Evolutionary conservation across 2,797 vertebrate genomes (phyloP).

Genomic region (Babyrousa celebensis): DNA sequence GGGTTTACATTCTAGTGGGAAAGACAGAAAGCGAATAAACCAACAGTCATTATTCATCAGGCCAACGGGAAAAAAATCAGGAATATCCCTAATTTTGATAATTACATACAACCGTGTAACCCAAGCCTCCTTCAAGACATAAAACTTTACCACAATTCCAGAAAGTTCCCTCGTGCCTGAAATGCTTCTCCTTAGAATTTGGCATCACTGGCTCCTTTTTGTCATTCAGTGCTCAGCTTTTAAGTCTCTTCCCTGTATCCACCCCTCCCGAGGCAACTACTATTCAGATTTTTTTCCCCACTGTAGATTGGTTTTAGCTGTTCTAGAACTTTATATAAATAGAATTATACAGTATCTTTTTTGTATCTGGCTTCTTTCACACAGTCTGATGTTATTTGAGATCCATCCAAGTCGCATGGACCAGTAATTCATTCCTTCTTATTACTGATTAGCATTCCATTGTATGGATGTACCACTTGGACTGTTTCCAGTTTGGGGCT

Average conservation of each 20-base stretch:
- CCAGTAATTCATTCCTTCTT: background rate
- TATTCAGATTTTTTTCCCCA: background rate
- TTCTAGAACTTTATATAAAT: background rate
- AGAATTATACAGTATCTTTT: background rate
- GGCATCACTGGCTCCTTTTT: slow-evolving; percentile 12
- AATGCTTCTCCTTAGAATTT: background rate
- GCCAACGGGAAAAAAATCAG: background rate
- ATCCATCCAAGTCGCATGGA: background rate
- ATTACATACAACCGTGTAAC: background rate
- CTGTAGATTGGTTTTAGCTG: background rate
- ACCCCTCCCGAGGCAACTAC: background rate
- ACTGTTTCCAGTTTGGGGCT: background rate
- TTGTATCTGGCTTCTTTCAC: background rate
- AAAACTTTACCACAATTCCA: background rate
- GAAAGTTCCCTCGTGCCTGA: background rate
- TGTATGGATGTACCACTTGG: background rate
- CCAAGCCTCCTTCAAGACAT: background rate
- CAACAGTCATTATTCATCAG: background rate
- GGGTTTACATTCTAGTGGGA: background rate
- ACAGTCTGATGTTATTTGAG: background rate
- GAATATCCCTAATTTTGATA: background rate
- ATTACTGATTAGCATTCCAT: background rate
- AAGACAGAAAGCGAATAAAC: background rate
- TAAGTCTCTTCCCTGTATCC: background rate
- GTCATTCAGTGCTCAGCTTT: background rate